These are phyloP conservation scores for Emydocephalus ijimae DNA, from an alignment of 2,113 vertebrate genomes.

Conservation along the genomic window DNA sequence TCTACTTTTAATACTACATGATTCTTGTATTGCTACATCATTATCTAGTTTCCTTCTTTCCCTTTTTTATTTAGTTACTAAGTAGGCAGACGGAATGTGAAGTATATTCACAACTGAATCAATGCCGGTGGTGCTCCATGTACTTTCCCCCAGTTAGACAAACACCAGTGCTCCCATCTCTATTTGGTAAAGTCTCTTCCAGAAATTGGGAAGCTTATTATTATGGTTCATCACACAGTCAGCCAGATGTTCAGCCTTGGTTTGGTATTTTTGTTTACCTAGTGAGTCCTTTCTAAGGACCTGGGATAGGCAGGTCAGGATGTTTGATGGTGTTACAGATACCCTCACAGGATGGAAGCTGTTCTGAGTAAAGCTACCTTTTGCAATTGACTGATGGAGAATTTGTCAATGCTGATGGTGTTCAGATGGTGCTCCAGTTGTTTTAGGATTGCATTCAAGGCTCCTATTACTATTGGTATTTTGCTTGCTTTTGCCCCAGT, in stretches of 20 bases:
- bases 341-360: not conserved
- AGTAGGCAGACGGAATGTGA: not conserved
- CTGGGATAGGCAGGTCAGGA: not conserved
- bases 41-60: not conserved
- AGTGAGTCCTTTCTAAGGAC: not conserved
- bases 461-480: not conserved
- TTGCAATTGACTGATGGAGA: not conserved
- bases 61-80: not conserved
- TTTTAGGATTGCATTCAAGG: not conserved
- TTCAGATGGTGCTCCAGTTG: not conserved
- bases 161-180: not conserved
- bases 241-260: not conserved
- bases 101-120: not conserved
- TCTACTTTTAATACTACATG: not conserved
- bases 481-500: not conserved
- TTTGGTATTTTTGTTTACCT: not conserved
- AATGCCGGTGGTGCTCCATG: too few species aligned
- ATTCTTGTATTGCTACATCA: not conserved
- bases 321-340: not conserved
- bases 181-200: not conserved
- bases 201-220: not conserved
- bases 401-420: not conserved
- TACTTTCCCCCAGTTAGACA: not conserved
- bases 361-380: not conserved
- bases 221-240: not conserved